phyloP scores from a whole-genome alignment of 2,797 vertebrate species.

The Dermochelys coriacea region DNA sequence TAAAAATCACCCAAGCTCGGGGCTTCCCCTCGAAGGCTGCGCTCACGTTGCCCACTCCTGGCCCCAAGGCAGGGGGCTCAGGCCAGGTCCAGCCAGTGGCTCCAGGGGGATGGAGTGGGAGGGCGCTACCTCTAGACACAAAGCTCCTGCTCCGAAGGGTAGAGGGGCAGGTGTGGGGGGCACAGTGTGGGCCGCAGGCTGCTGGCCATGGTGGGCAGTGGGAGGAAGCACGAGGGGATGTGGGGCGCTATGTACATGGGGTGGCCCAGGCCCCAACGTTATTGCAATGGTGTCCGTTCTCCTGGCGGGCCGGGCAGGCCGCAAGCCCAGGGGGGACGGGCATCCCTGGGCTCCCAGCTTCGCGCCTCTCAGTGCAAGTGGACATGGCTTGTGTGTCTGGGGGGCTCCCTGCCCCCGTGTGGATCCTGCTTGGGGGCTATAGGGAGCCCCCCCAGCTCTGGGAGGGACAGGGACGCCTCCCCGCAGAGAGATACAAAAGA shows the following conservation, averaged over 20 bases:
- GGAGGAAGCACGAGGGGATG: background rate
- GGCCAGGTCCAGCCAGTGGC: background rate
- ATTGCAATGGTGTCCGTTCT: constrained; percentile 11
- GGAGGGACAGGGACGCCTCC: background rate
- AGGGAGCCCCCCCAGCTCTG: background rate
- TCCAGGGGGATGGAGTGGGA: background rate
- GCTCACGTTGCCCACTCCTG: background rate
- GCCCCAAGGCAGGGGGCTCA: background rate
- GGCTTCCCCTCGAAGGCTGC: background rate
- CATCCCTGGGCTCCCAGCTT: background rate
- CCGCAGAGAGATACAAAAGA: background rate
- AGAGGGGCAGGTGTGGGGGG: background rate
- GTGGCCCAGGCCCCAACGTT: background rate
- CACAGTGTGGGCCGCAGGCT: background rate
- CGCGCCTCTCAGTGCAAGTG: constrained; percentile 12
- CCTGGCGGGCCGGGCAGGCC: background rate
- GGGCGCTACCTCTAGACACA: background rate
- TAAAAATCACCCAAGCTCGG: background rate
- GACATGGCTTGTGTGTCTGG: background rate
- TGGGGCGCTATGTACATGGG: background rate
- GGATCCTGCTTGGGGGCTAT: background rate
- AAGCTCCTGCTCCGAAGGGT: background rate
- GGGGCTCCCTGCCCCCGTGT: background rate
- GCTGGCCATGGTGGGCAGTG: background rate
- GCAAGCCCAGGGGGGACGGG: background rate